Base-by-base conservation (phyloP, 2,113 vertebrate genomes). In the Gymnogyps californianus region DNA sequence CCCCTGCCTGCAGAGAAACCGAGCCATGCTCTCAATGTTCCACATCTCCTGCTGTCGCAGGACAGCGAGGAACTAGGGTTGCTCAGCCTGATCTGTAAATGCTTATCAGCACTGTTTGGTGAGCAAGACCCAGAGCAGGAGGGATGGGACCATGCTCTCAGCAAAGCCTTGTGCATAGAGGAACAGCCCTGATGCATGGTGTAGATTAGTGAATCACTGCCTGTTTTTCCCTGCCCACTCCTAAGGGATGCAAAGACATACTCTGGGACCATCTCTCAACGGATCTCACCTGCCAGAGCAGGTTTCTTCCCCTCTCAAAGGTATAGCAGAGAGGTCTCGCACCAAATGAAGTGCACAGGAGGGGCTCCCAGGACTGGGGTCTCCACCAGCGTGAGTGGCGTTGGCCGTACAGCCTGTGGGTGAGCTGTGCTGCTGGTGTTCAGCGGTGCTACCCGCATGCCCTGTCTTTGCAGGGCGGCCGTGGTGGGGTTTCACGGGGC, bases 401-500 rank as follows among this genome's bases (percentile, higher is more conserved):
- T 3, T 58, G n/a, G 34, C 59, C 3, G 1, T 15, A 64, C 3
- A 82, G n/a, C 28, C n/a, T 44, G 21, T 3, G 15, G 25, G 20
- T 5, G 7, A 71, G 64, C 31, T 3, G 2, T 19, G 14, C 49
- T 34, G 7, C 34, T n/a, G 29, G 13, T 44, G 51, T 25, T 38
- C 55, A 40, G 32, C 0, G 0, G 54, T 65, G 54, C 17, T 10
- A 3, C 29, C 32, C 4, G 0, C 0, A 1, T 42, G 38, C 11
- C 36, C 59, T 69, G 26, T 13, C 49, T 74, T 22, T 85, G 40
- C 55, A 62, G 40, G 25, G 18, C 44, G 59, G 58, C 36, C 3
- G 0, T 49, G 69, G 61, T 54, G 65, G 32, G 18, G 58, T 54
- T 75, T 42, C 24, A 65, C 3, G 7, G 29, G 20, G 22, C 32